Base-by-base conservation (phyloP, 2,888 invertebrate genomes). In the Patella ulyssiponensis region DNA sequence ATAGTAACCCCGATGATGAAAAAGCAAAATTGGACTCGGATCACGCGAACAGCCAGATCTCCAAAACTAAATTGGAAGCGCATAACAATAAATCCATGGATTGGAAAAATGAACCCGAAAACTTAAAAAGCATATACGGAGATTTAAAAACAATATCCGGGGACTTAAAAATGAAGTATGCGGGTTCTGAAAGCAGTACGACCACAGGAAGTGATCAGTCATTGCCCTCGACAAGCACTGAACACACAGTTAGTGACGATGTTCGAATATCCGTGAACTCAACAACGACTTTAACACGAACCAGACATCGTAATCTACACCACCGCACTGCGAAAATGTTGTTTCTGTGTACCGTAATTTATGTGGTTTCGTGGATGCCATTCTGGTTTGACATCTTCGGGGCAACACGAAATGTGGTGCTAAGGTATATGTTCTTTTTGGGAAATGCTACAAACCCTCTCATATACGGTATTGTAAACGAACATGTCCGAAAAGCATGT, bases 301-400 rank as follows among this genome's bases (percentile, higher is more conserved):
- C 20, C 14, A 51, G 58, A 23, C 64, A 56, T 2, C 2, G 54
- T 52, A 17, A 53, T 69, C 11, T 71, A 12, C 87, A 88, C 54
- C 78, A 82, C 53, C 77, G 86, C 70, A 86, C 87, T 7, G 87
- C 86, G 12, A 86, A 86, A 75, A 88, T 88, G 86, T 78, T 88
- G 76, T 87, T 88, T 79, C 71, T 88, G 58, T 88, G 88, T 74
- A 88, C 87, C 7, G 82, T 88, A 33, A 84, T 86, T 5, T 88
- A 85, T 75, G 77, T 88, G 9, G 76, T 88, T 0, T 86, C 87
- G 11, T 88, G 87, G 87, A 54, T 88, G 69, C 88, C 88, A n/a
- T 88, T 88, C 78, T 86, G 88, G 86, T 73, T 88, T n/a, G 87
- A 87, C 75, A 83, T 88, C 54, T 88, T 88, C 75, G 84, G 83